These are phyloP conservation scores for Ictalurus furcatus DNA, from an alignment of 2,113 vertebrate species.

Conservation along the genomic window DNA sequence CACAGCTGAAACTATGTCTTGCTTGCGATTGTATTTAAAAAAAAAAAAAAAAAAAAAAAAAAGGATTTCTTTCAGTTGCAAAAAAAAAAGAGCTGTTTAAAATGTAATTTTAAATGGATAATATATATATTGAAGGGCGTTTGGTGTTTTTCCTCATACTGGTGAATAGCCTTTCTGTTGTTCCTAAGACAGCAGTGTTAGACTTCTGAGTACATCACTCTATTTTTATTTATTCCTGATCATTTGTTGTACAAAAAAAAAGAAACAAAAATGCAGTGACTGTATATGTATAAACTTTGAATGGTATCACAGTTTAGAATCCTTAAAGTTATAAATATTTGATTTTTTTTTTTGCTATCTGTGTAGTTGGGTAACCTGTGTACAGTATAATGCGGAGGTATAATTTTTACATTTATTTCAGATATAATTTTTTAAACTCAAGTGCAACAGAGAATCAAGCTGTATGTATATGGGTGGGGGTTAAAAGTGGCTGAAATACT, in stretches of 20 bases:
- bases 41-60: constrained; percentile 38
- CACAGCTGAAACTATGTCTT: constrained; percentile 67
- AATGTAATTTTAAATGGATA: constrained; percentile 74
- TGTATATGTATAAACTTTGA: constrained; percentile 77
- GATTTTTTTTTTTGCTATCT: constrained; percentile 67
- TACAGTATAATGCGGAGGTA: constrained; percentile 76
- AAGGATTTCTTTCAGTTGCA: constrained; percentile 60
- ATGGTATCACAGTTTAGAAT: constrained; percentile 71
- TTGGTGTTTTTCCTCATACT: constrained; percentile 76
- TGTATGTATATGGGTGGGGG: constrained; percentile 68
- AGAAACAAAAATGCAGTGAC: constrained; percentile 61
- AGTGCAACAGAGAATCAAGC: constrained; percentile 74
- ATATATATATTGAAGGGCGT: constrained; percentile 74
- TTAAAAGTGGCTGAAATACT: constrained; percentile 60
- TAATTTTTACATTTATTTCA: constrained; percentile 79
- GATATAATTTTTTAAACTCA: constrained; percentile 80
- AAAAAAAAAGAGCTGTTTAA: constrained; percentile 67
- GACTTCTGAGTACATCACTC: constrained; percentile 74
- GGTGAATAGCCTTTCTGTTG: constrained; percentile 76
- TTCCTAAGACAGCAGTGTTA: constrained; percentile 72
- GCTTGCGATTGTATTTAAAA: constrained; percentile 61
- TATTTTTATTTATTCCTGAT: constrained; percentile 82
- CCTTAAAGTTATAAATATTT: constrained; percentile 75
- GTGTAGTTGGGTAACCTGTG: constrained; percentile 80
- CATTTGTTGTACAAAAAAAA: constrained; percentile 75